Evolutionary conservation across 2,797 vertebrate genomes (phyloP).

Genomic region (Lepilemur septentrionalis): DNA sequence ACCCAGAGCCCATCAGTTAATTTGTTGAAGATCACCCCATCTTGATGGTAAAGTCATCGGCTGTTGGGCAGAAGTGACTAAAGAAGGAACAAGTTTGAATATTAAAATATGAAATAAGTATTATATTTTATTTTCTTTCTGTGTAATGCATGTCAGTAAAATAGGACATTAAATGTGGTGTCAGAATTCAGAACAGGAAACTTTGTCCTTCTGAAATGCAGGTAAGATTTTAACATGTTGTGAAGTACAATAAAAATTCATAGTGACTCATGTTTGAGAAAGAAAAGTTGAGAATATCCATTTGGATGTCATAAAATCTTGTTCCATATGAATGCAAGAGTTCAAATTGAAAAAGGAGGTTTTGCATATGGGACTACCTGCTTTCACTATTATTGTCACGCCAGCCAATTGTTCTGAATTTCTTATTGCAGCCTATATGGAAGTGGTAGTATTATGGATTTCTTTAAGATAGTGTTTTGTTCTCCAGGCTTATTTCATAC

Average conservation of each 20-base stretch:
- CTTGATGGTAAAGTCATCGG: not conserved
- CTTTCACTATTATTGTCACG: not conserved
- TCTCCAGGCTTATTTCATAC: not conserved
- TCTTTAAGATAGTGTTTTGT: not conserved
- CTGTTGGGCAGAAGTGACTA: not conserved
- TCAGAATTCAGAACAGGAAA: not conserved
- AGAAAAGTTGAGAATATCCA: not conserved
- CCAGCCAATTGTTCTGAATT: not conserved
- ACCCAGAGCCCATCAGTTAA: not conserved
- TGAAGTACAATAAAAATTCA: not conserved
- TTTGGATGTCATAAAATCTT: not conserved
- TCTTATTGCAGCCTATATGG: not conserved
- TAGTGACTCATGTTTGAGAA: not conserved
- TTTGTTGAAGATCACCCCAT: not conserved
- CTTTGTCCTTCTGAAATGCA: not conserved
- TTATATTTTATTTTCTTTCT: not conserved
- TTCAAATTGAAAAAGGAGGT: not conserved
- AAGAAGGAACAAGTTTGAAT: not conserved
- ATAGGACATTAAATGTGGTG: not conserved
- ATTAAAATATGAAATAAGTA: not conserved
- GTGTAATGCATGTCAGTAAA: not conserved
- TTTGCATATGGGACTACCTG: accelerated
- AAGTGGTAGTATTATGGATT: not conserved
- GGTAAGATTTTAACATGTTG: not conserved
- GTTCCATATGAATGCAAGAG: not conserved